Conservation (phyloP, 2,113 vertebrate genomes). For the Nansenia antarctica region DNA sequence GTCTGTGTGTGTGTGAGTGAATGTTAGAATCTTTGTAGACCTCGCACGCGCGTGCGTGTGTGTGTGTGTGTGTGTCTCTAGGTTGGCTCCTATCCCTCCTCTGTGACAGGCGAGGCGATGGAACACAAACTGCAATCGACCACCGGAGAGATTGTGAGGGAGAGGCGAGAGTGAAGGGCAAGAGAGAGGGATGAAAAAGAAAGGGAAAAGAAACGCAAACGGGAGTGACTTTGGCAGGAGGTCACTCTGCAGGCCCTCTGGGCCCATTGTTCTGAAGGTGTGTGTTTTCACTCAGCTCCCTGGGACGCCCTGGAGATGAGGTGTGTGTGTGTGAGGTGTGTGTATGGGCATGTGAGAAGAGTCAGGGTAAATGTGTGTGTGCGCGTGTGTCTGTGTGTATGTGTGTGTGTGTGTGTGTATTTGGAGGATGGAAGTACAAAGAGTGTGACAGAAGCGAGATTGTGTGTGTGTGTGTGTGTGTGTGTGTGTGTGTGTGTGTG, state of each 20-base stretch:
- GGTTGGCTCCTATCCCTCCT: conserved; percentile 18
- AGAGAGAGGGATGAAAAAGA: conserved; percentile 1
- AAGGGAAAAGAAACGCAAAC: conserved; percentile 25
- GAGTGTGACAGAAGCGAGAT: too few relatives aligned
- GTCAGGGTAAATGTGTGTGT: neutral
- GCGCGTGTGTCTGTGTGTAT: neutral
- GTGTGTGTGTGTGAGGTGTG: conserved; percentile 7
- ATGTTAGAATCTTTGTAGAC: neutral
- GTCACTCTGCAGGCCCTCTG: conserved; percentile 36
- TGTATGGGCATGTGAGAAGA: neutral
- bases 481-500: too few relatives aligned
- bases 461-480: too few relatives aligned
- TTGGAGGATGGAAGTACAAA: neutral
- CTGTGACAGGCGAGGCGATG: conserved; percentile 23
- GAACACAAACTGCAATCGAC: conserved; percentile 37
- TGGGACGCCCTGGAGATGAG: conserved; percentile 43
- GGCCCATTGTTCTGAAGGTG: conserved; percentile 32
- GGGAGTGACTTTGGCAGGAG: conserved; percentile 38
- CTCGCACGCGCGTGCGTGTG: neutral
- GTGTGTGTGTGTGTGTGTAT: conserved; percentile 5
- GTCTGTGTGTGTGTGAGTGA: neutral
- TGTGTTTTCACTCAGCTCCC: conserved; percentile 12
- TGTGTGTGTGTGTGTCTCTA: conserved; percentile 7
- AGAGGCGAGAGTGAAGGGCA: conserved; percentile 19
- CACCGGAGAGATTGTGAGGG: conserved; percentile 23